Conservation (phyloP, 37 sponge, comb jelly and placozoan genomes). For the Halichondria panicea region DNA sequence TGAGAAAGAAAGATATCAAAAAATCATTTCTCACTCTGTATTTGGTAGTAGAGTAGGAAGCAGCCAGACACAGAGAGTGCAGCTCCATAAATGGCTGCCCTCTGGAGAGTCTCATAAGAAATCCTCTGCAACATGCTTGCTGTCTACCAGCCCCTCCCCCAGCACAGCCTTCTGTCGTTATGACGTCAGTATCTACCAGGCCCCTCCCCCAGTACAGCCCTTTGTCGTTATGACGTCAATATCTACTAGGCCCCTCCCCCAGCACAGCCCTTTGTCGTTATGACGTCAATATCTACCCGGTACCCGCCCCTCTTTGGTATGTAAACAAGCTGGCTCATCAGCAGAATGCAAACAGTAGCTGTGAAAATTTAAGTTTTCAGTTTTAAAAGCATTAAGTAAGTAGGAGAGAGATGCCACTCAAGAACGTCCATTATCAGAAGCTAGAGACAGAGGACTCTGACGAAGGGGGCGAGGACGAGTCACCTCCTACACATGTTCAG, state of each 20-base stretch:
- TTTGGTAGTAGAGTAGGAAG: constrained; percentile 53
- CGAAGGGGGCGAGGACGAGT: constrained; percentile 59
- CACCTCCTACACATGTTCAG: constrained; percentile 50
- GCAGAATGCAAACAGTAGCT: not conserved
- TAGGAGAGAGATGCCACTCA: constrained; percentile 28
- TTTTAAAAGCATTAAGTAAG: not conserved
- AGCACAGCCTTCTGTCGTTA: no score
- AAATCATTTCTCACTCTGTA: constrained; percentile 35
- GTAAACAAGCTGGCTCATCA: constrained; percentile 1
- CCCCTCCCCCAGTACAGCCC: no score
- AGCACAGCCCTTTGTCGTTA: no score
- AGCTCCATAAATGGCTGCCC: constrained; percentile 67
- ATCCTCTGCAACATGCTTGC: constrained; percentile 32
- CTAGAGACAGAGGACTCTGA: constrained; percentile 60
- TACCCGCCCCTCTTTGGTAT: not conserved
- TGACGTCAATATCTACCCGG: not conserved
- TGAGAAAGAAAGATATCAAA: not conserved
- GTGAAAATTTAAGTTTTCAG: not conserved
- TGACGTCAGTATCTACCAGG: no score
- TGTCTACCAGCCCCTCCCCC: no score
- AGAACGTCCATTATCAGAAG: constrained; percentile 44
- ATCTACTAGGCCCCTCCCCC: no score
- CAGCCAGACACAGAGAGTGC: constrained; percentile 57
- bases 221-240: no score
- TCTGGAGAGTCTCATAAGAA: constrained; percentile 44